These are phyloP conservation scores for Colaptes auratus DNA, from an alignment of 2,113 vertebrate species.

Conservation along the genomic window DNA sequence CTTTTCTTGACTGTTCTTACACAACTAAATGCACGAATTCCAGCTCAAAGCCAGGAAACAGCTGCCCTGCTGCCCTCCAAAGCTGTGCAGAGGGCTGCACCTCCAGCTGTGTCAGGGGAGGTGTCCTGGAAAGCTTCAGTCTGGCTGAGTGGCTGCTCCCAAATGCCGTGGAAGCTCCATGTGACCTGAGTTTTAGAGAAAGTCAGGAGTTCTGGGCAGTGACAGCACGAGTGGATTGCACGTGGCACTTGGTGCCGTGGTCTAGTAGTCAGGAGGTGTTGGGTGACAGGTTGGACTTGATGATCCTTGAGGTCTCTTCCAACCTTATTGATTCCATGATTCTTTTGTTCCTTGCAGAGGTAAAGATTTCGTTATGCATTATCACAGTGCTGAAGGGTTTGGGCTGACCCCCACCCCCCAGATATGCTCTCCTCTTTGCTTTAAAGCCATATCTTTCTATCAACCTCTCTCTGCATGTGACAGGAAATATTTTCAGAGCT, in stretches of 20 bases:
- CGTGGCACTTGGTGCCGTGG: too few relatives aligned
- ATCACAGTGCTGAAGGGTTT: not conserved
- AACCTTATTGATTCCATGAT: too few relatives aligned
- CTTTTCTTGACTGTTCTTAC: not conserved
- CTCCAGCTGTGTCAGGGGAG: not conserved
- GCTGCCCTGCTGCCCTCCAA: not conserved
- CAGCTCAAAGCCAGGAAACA: not conserved
- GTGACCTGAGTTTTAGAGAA: not conserved
- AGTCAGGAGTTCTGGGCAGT: not conserved
- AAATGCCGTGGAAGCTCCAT: not conserved
- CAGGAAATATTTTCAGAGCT: not conserved
- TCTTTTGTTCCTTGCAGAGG: not conserved
- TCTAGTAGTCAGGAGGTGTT: too few relatives aligned
- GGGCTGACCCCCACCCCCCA: not conserved
- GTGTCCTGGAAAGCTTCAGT: not conserved
- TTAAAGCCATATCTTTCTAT: not conserved
- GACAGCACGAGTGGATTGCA: too few relatives aligned
- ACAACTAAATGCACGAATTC: not conserved
- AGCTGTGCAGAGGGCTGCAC: not conserved
- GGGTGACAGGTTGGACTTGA: too few relatives aligned
- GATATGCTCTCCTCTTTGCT: not conserved
- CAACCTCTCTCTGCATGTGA: not conserved
- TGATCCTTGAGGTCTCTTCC: too few relatives aligned
- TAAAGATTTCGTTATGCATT: not conserved
- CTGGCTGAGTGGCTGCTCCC: not conserved